Base-by-base conservation (phyloP, 2,797 vertebrate species). In the Pipistrellus nathusii region DNA sequence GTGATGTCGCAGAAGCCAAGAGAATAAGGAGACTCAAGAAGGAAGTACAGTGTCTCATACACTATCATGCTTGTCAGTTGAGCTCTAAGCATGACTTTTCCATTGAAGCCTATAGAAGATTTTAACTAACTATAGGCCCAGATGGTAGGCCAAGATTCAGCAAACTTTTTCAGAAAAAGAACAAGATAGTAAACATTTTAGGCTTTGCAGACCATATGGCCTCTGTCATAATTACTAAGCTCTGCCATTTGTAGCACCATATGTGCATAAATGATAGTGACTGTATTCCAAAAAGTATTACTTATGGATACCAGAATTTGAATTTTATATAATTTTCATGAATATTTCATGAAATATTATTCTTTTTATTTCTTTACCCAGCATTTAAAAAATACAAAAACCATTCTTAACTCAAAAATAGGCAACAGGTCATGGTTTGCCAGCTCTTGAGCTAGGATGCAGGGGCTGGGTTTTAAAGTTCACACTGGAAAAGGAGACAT, bases 391-490 rank as follows among this genome's bases (percentile, higher is more conserved):
- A 72, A 59, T 78, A 72, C 20, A 41, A 48, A 92, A 85, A 55
- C 4, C 14, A 69, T 76, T 76, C 66, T 64, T 86, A 86, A 62
- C 20, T 88, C 32, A 51, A 14, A 82, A 77, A 85, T 6, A 80
- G 57, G 23, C 9, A 69, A 14, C n/a, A 77, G 14, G 17, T 30
- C 15, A n/a, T 55, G 59, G 35, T 88, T 85, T 55, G 46, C 51
- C 25, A 48, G 3, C 46, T 41, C 30, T 55, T 69, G 80, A 85
- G 55, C 18, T 48, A 64, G 59, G 44, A 55, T 62, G 53, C 62
- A 90, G 62, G 8, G 15, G 6, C 76, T 95, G 51, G 3, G 35
- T 90, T 82, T 84, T 84, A 73, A 84, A 78, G 25, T 23, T 91
- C 30, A 78, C 20, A 57, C 18, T 51, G 20, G 17, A 32, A 18